phyloP scores from a whole-genome alignment of 2,888 invertebrate genomes.

The Ypsolopha sequella region DNA sequence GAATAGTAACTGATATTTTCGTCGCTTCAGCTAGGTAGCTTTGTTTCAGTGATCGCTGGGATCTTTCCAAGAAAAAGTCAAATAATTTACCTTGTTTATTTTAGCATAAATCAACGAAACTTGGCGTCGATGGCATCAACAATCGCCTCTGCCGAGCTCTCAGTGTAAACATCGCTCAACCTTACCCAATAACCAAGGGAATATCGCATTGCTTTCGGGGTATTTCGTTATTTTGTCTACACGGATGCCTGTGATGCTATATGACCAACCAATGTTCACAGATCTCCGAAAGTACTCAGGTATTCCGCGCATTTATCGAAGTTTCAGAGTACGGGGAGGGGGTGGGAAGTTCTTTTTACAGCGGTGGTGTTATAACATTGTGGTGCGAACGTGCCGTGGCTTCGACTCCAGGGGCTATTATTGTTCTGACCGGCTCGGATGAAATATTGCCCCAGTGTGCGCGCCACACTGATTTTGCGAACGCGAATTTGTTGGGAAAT shows the following conservation, averaged over 20 bases:
- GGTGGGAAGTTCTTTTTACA: conserved; percentile 27
- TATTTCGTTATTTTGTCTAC: conserved; percentile 70
- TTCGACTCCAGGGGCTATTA: conserved; percentile 62
- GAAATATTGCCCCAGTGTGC: conserved; percentile 68
- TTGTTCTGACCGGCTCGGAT: conserved; percentile 68
- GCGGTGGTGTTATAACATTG: conserved; percentile 53
- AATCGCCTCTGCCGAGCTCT: conserved; percentile 46
- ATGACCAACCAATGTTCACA: conserved; percentile 29
- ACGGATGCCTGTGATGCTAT: conserved; percentile 61
- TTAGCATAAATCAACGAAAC: conserved; percentile 26
- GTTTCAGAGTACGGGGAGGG: conserved; percentile 13
- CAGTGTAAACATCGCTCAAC: conserved; percentile 61
- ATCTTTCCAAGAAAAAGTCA: too few species aligned
- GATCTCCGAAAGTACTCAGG: conserved; percentile 17
- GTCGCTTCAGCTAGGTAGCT: too few species aligned
- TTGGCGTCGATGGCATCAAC: conserved; percentile 62
- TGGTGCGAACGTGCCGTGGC: conserved; percentile 68
- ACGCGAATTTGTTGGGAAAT: conserved; percentile 57
- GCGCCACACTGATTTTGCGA: conserved; percentile 60
- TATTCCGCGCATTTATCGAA: not conserved
- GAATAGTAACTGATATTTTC: too few species aligned
- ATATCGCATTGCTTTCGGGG: conserved; percentile 66
- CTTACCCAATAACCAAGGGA: conserved; percentile 63
- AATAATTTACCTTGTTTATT: conserved; percentile 5
- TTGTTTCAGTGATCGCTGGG: too few species aligned